Conservation (phyloP, 2,113 vertebrate species). For the Brachyhypopomus occidentalis region DNA sequence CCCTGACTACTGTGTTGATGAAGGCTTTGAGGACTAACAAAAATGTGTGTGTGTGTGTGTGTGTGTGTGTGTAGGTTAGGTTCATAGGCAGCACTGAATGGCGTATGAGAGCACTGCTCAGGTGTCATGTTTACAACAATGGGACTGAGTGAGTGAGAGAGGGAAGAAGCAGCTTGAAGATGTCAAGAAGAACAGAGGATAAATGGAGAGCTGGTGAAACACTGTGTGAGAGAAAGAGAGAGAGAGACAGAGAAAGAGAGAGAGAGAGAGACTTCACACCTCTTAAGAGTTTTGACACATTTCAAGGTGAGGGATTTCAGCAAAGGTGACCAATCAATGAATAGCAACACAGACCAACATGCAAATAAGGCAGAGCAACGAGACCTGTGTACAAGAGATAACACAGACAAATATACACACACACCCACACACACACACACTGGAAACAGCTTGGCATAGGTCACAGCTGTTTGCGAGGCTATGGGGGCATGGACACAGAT, state of each 20-base stretch:
- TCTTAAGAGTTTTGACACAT: constrained; percentile 23
- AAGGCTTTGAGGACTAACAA: background rate
- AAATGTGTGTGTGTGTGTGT: background rate
- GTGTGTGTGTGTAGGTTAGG: too few species aligned
- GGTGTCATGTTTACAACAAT: too few species aligned
- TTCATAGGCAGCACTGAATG: too few species aligned
- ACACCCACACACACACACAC: constrained; percentile 5
- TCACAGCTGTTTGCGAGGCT: too few species aligned
- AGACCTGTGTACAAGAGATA: constrained; percentile 39
- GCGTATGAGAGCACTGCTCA: too few species aligned
- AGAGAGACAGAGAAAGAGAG: constrained; percentile 7
- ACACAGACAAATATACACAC: background rate
- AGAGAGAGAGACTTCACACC: background rate
- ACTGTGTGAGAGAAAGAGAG: background rate
- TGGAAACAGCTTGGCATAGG: background rate
- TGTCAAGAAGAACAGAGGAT: background rate
- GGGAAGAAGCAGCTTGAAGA: background rate
- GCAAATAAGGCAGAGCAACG: constrained; percentile 27
- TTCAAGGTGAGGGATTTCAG: constrained; percentile 39
- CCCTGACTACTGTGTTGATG: constrained; percentile 22
- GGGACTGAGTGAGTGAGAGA: too few species aligned
- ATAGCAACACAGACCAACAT: constrained; percentile 18
- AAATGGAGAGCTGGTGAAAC: background rate
- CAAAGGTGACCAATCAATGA: constrained; percentile 27
- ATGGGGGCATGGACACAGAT: background rate